Base-by-base conservation (phyloP, 2,888 invertebrate genomes). In the Mythimna loreyi region DNA sequence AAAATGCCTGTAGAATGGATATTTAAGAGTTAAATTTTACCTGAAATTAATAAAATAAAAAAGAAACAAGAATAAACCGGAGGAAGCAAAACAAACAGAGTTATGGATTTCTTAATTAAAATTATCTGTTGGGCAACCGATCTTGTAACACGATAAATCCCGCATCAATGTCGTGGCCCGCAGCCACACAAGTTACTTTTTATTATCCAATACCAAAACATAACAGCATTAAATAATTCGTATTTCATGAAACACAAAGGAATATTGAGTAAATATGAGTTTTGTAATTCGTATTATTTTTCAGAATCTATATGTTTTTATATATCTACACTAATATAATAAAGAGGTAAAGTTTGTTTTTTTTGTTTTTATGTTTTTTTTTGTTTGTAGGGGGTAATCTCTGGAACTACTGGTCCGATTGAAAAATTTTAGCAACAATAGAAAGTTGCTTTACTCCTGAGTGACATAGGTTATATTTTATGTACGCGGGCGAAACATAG, bases 191-290 rank as follows among this genome's bases (percentile, higher is more conserved):
- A 78, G 64, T 72, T 70, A 67, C 62, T 67, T 69, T 74, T 64
- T 74, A 67, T 72, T 78, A 82, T 45, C 49, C 11, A 1, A 84
- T 80, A 78, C 68, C 82, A 75, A 78, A 80, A 66, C 80, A 75
- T 68, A 83, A 71, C 66, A 56, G 64, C 40, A 68, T 67, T 67
- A 69, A 67, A 75, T 47, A 52, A 62, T 82, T 75, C 59, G 55
- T 61, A 76, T 78, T 81, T 78, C 76, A 69, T 64, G 58, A 78
- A 81, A 71, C 59, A 61, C 28, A 72, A 75, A 81, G 47, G 25
- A 47, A 66, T 45, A 81, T 74, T 73, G 53, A 70, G 36, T 36
- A 56, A 72, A 63, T 58, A 56, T 64, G 58, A 74, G 67, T 67
- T 62, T n/a, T 45, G 49, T 63, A 57, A 67, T 69, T 58, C 33